These are phyloP conservation scores for Desmophyllum pertusum DNA, from an alignment of 92 coral and sea anemone genomes.

Conservation along the genomic window DNA sequence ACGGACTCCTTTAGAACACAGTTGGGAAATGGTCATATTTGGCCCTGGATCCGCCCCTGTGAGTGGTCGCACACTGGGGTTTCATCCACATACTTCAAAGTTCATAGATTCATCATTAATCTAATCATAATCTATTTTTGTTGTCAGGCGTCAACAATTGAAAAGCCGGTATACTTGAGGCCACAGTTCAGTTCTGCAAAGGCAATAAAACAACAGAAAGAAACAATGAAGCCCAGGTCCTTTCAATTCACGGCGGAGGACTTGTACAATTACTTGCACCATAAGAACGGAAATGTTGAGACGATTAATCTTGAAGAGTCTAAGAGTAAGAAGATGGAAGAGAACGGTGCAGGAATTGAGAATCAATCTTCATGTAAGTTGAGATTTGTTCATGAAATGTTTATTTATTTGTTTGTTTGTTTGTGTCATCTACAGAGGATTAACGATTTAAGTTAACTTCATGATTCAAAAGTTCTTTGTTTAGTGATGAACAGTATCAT, in stretches of 20 bases:
- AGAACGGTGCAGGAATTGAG: background rate
- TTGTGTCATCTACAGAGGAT: background rate
- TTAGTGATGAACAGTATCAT: background rate
- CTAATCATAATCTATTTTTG: too few relatives aligned
- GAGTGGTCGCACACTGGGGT: too few relatives aligned
- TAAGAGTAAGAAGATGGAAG: conserved; percentile 19
- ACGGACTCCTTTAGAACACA: too few relatives aligned
- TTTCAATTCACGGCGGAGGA: conserved; percentile 36
- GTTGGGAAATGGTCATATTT: too few relatives aligned
- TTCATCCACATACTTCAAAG: too few relatives aligned
- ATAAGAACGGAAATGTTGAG: conserved; percentile 37
- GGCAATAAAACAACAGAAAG: conserved; percentile 3
- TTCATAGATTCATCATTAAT: too few relatives aligned
- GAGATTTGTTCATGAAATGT: background rate
- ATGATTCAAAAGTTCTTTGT: background rate
- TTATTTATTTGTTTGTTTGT: conserved; percentile 4
- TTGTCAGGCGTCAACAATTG: conserved; percentile 33
- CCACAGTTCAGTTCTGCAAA: conserved; percentile 1
- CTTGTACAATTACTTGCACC: conserved; percentile 31
- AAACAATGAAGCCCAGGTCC: background rate
- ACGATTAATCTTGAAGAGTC: conserved; percentile 25
- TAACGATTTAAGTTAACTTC: background rate
- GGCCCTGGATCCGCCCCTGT: too few relatives aligned
- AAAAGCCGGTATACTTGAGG: background rate
- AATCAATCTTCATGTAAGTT: conserved; percentile 41